Conservation (phyloP, 2,113 vertebrate genomes). For the Peromyscus polionotus region DNA sequence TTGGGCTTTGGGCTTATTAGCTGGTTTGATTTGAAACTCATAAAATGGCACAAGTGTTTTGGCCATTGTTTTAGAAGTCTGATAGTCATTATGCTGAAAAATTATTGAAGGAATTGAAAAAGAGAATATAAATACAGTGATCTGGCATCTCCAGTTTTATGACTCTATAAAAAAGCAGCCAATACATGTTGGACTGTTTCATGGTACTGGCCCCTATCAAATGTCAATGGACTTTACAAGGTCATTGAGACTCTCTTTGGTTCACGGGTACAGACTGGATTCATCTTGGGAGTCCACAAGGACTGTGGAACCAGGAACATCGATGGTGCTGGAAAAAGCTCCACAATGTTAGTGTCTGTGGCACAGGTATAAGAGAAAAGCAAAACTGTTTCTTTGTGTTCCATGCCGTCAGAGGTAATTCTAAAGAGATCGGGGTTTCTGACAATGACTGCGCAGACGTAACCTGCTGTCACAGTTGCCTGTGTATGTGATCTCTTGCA, state of each 20-base stretch:
- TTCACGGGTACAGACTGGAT: neutral
- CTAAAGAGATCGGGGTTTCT: conserved; percentile 13
- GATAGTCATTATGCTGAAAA: conserved; percentile 14
- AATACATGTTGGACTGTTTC: conserved; percentile 66
- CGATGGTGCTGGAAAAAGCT: neutral
- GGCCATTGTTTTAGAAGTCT: conserved; percentile 45
- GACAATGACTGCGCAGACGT: neutral
- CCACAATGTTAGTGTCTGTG: neutral
- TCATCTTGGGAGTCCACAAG: neutral
- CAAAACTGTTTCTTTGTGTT: neutral
- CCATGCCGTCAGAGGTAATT: neutral
- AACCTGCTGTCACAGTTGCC: neutral
- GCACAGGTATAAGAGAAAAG: neutral
- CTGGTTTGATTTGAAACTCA: conserved; percentile 58
- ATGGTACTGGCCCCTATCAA: conserved; percentile 66
- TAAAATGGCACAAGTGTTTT: conserved; percentile 56
- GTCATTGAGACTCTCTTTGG: conserved; percentile 58
- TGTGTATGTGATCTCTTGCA: neutral
- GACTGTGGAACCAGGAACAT: neutral
- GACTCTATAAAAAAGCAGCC: conserved; percentile 58
- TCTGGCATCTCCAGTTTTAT: conserved; percentile 72
- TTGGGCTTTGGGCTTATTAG: conserved; percentile 58
- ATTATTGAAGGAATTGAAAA: conserved; percentile 66
- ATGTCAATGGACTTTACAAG: conserved; percentile 76
- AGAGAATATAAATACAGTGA: conserved; percentile 63